A percentile compares a stretch with the other conserved stretches of the same genome.
Evolutionary conservation across 2,113 vertebrate species (phyloP).

Genomic region (Mustelus asterias): DNA sequence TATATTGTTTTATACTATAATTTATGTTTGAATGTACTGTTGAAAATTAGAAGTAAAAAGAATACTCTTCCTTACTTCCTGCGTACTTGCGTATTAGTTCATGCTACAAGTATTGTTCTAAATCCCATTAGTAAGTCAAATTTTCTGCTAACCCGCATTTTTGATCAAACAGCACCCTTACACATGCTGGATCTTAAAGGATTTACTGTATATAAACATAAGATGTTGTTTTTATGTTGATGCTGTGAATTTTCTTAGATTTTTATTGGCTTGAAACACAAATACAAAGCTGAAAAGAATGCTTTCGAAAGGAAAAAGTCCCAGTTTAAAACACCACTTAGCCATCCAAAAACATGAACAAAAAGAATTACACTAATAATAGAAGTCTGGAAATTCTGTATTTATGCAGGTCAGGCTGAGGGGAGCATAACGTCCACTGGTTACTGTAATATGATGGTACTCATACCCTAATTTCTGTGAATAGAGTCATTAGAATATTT

Average conservation of each 20-base stretch:
- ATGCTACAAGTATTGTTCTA: no score
- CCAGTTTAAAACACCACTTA: neutral
- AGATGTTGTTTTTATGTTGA: neutral
- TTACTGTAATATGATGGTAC: neutral
- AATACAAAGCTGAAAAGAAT: neutral
- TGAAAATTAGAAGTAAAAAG: no score
- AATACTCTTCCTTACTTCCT: no score
- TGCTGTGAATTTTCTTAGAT: neutral
- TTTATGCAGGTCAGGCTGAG: neutral
- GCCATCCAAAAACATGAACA: neutral
- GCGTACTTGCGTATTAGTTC: no score
- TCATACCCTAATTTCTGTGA: neutral
- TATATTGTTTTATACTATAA: no score
- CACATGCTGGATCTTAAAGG: no score
- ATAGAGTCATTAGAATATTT: neutral
- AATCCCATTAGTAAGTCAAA: no score
- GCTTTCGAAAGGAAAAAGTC: neutral
- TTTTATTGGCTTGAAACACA: neutral
- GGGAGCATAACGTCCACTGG: neutral
- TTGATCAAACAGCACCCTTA: no score
- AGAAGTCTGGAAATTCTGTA: neutral
- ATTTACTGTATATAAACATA: no score
- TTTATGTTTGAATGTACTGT: no score
- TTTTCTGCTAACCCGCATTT: no score
- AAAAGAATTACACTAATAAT: neutral